A percentile compares a stretch with the other conserved stretches of the same genome.
phyloP scores from a whole-genome alignment of 2,888 invertebrate genomes.

The Agrochola circellaris region DNA sequence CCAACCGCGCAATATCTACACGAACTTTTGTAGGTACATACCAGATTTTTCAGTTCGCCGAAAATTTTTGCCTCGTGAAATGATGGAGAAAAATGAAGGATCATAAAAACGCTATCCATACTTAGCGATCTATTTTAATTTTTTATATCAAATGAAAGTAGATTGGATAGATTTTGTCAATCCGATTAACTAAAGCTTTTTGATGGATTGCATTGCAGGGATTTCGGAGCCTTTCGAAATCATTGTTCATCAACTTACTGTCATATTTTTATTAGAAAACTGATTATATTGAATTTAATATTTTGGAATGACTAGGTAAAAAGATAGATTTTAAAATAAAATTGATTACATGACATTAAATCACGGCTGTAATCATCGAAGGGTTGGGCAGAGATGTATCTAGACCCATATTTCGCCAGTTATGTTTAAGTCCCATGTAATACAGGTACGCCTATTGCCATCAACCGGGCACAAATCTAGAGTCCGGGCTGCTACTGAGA shows the following conservation, averaged over 20 bases:
- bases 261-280: slow-evolving; percentile 20
- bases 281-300: slow-evolving; percentile 5
- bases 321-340: not conserved
- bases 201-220: slow-evolving; percentile 56
- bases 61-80: slow-evolving; percentile 16
- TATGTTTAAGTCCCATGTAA: too few species aligned
- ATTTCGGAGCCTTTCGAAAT: slow-evolving; percentile 35
- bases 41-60: slow-evolving; percentile 29
- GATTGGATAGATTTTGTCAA: slow-evolving; percentile 54
- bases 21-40: slow-evolving; percentile 21
- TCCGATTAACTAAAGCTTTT: slow-evolving; percentile 57
- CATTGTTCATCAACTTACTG: slow-evolving; percentile 23
- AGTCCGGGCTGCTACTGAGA: not conserved
- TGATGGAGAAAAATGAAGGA: slow-evolving; percentile 23
- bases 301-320: slow-evolving; percentile 3
- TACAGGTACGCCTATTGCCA: not conserved
- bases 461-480: not conserved
- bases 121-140: slow-evolving; percentile 45
- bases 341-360: not conserved
- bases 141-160: slow-evolving; percentile 55
- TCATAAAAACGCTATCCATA: slow-evolving; percentile 21
- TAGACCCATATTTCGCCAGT: too few species aligned
- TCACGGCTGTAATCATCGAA: not conserved
- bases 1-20: slow-evolving; percentile 13
- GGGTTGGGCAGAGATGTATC: not conserved